Conservation (phyloP, 2,113 vertebrate species). For the Thamnophis sirtalis region DNA sequence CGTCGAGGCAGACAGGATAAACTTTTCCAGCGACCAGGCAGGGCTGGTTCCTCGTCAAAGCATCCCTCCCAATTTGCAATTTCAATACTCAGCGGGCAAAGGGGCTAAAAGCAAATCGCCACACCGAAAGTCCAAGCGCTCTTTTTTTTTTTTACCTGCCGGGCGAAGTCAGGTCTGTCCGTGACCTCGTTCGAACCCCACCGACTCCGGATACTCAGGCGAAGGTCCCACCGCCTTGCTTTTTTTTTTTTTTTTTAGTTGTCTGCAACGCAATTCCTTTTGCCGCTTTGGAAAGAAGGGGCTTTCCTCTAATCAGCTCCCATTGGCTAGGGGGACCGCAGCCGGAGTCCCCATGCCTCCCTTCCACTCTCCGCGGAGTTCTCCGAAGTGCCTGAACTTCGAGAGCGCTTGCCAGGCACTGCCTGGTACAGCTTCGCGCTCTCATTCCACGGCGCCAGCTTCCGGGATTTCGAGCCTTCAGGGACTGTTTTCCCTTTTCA, state of each 20-base stretch:
- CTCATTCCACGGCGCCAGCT: constrained; percentile 32
- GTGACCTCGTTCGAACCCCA: background rate
- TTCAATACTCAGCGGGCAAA: background rate
- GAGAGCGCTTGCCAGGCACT: background rate
- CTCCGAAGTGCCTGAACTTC: background rate
- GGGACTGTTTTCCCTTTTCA: background rate
- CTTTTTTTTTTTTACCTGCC: background rate
- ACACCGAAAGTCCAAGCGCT: background rate
- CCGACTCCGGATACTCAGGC: background rate
- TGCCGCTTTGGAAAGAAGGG: background rate
- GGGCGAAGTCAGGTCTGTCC: background rate
- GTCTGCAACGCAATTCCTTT: background rate
- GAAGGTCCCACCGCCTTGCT: too few relatives aligned
- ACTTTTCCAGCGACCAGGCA: background rate
- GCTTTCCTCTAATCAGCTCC: background rate
- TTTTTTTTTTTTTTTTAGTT: background rate
- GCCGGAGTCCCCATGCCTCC: background rate
- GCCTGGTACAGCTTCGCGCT: constrained; percentile 33
- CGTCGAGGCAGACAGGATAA: background rate
- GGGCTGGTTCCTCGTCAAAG: background rate
- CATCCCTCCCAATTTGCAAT: background rate
- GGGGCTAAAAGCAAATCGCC: background rate
- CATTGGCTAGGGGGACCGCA: too few relatives aligned
- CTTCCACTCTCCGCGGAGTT: background rate
- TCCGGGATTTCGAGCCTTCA: background rate